Evolutionary conservation across 1,140 invertebrate species (phyloP), one percentile per base, ranked within the genome.

Genomic region (Brachystomella parvula): DNA sequence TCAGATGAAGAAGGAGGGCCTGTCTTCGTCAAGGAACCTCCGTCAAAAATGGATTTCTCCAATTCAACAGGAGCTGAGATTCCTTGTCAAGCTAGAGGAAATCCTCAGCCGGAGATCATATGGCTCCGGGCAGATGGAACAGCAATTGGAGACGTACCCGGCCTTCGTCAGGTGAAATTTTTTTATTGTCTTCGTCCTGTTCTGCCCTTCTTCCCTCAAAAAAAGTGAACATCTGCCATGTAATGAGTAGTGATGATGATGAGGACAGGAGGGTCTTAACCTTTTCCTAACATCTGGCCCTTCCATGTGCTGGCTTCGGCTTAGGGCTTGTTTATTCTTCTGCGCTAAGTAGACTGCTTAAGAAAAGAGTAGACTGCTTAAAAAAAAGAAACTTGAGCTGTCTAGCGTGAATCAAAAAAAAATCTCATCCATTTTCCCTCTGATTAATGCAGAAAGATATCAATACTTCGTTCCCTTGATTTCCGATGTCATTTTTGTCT

Each of bases 11-110:
- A 71, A 47, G 63, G 59, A 56, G 93, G 92, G 75, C 93, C 92
- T 9, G 89, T 94, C 59, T 96, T 96, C 79, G 84, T 92, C 62
- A 89, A 88, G 73, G 93, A 94, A 82, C 93, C 92, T 26, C 89
- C 89, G 67, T 91, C 90, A 77, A 84, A 89, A 72, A 85, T 96
- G 47, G 91, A 94, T 77, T 96, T 96, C 79, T 92, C 90, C 66
- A 96, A 96, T 78, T 92, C 90, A 57, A 94, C 91, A 31, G 94
- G 93, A 73, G 89, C 91, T 64, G 86, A 89, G 69, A 89, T 97
- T 53, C 90, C 94, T 78, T 97, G 94, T 78, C 88, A 90, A 73
- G 91, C 93, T 0, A 85, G 88, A 76, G 94, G 93, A 71, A 88
- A 88, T 71, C 94, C 94, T 15, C 84, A 89, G 71, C 92, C 94